phyloP scores from a whole-genome alignment of 2,113 vertebrate genomes.

The Toxotes chatareus region DNA sequence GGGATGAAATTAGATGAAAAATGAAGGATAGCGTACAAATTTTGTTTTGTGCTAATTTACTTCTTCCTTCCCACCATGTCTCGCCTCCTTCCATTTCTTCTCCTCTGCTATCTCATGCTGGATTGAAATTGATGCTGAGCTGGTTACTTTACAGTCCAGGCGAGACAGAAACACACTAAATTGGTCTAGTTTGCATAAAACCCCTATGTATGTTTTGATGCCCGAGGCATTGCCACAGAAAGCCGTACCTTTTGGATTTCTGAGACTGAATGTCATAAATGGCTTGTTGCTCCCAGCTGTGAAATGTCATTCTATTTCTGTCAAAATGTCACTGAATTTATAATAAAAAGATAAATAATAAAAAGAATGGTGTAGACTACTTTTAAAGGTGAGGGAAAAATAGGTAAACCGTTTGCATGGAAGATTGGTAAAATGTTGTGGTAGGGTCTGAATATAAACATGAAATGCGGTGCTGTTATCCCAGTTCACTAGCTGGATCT shows the following conservation, averaged over 20 bases:
- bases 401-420: neutral
- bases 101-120: neutral
- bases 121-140: neutral
- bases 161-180: neutral
- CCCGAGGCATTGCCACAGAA: neutral
- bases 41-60: neutral
- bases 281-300: neutral
- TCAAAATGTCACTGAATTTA: conserved; percentile 3
- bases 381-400: neutral
- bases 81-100: neutral
- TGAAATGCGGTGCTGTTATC: too few relatives aligned
- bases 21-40: neutral
- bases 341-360: neutral
- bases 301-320: conserved; percentile 15
- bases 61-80: neutral
- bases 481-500: too few relatives aligned
- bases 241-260: neutral
- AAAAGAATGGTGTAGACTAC: neutral
- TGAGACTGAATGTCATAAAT: neutral
- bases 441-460: neutral
- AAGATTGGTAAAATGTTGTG: neutral
- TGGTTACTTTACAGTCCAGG: neutral
- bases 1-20: conserved; percentile 2
- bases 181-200: conserved; percentile 13
- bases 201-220: neutral